Base-by-base conservation (phyloP, 92 coral and sea anemone species). In the Anthopleura xanthogrammica region DNA sequence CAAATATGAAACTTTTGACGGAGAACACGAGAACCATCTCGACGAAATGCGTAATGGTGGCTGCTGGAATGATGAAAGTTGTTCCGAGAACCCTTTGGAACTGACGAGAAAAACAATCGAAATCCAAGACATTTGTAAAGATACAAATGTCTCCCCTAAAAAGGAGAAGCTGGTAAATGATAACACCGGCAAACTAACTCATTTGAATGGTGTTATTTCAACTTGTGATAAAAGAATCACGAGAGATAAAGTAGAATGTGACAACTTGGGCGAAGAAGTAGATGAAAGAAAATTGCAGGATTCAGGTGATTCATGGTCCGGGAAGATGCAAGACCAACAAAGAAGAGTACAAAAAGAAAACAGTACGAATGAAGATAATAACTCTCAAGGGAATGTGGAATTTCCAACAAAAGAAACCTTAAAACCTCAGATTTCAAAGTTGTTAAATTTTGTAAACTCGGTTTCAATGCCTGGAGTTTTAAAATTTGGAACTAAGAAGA, bases 361-460 rank as follows among this genome's bases (percentile, higher is more conserved):
- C 29, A 62, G 19, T 7, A 19, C 70, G 29, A 54, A 54, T 2
- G 58, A 54, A 54, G 2, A 54, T 54, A 54, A 54, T 54, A 11
- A 12, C 16, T 54, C 58, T 11, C 58, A 54, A 54, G 58, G 16
- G 58, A 54, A 11, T 54, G 58, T 54, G 58, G 58, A 58, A 58
- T 58, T 11, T 19, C 17, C 5, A 58, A 16, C 64, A 16, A 20
- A 62, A 14, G 29, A 62, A 4, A 7, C 70, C 70, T 62, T 29
- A 7, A 20, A 23, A 22, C 41, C 84, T 42, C 84, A 81, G 84
- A 81, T 81, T 19, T 81, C 75, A 43, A 81, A 70, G 62, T 77
- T 81, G 19, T 81, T 81, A 60, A 24, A 81, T 20, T 70, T 81
- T 16, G 84, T 81, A 7, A 81, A 81, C 66, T 81, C 77, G 5